phyloP scores from a whole-genome alignment of 2,797 vertebrate species.

The Aphelocoma californica region DNA sequence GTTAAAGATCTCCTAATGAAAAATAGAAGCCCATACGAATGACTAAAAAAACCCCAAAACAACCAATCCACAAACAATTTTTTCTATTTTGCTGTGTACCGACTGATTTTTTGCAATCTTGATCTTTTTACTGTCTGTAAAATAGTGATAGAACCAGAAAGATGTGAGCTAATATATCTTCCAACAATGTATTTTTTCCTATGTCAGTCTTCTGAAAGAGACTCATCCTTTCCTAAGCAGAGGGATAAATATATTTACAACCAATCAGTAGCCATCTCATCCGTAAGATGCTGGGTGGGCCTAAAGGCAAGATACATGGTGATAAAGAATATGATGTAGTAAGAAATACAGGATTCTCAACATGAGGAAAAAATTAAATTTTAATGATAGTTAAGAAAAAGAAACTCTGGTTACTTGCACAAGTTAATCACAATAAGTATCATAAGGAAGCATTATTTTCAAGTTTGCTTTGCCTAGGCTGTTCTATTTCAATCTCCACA shows the following conservation, averaged over 20 bases:
- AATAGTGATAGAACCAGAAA: not conserved
- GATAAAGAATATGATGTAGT: not conserved
- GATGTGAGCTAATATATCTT: not conserved
- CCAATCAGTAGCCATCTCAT: not conserved
- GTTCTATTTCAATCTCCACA: not conserved
- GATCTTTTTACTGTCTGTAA: not conserved
- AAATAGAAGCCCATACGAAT: not conserved
- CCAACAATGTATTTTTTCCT: not conserved
- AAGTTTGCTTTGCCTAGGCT: not conserved
- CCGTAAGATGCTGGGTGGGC: not conserved
- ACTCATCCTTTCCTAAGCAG: not conserved
- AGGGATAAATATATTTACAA: not conserved
- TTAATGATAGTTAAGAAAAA: not conserved
- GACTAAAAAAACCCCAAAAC: not conserved
- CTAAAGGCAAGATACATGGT: not conserved
- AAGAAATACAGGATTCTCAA: not conserved
- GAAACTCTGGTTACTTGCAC: not conserved
- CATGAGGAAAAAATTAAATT: not conserved
- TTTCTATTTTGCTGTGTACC: not conserved
- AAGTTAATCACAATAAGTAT: not conserved
- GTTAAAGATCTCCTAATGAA: not conserved
- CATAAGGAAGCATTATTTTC: not conserved
- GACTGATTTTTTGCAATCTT: not conserved
- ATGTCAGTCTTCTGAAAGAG: not conserved
- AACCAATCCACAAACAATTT: not conserved